These are phyloP conservation scores for Semicossyphus pulcher DNA, from an alignment of 2,113 vertebrate species.

Conservation along the genomic window DNA sequence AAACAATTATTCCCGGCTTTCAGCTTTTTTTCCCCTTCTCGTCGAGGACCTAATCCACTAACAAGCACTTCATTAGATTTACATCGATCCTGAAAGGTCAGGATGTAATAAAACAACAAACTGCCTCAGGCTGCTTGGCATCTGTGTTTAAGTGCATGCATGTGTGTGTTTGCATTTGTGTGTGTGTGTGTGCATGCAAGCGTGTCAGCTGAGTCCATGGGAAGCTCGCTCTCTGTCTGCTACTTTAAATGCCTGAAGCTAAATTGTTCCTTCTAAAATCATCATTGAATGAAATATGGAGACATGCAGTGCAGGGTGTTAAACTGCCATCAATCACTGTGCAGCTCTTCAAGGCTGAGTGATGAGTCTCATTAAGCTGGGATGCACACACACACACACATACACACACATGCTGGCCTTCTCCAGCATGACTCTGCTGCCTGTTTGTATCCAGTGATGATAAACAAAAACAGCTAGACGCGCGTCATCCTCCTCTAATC, in stretches of 20 bases:
- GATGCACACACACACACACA: conserved; percentile 14
- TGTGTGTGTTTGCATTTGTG: conserved; percentile 5
- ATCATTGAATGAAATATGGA: conserved; percentile 34
- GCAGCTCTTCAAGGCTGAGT: conserved; percentile 27
- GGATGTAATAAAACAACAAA: conserved; percentile 55
- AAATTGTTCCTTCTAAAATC: conserved; percentile 28
- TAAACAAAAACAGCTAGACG: conserved; percentile 36
- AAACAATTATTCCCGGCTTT: conserved; percentile 50
- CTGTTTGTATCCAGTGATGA: conserved; percentile 9
- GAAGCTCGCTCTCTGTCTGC: conserved; percentile 1
- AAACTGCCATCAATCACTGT: conserved; percentile 43
- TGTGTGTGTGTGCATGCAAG: not conserved
- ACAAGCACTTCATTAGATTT: conserved; percentile 62
- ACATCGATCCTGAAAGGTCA: conserved; percentile 48
- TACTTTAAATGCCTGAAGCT: conserved; percentile 29
- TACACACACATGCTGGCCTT: not conserved
- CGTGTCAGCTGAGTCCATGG: conserved; percentile 37
- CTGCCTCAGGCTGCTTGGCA: conserved; percentile 44
- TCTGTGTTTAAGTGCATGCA: conserved; percentile 22
- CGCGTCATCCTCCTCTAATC: conserved; percentile 30
- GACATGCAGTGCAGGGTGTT: conserved; percentile 20
- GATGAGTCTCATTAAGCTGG: conserved; percentile 51
- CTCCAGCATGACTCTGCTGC: conserved; percentile 7
- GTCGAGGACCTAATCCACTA: conserved; percentile 49
- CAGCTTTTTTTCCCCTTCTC: conserved; percentile 12